Evolutionary conservation across 2,888 invertebrate genomes (phyloP), one percentile per base, ranked within the genome.

Genomic region (Cephus sareptanus): DNA sequence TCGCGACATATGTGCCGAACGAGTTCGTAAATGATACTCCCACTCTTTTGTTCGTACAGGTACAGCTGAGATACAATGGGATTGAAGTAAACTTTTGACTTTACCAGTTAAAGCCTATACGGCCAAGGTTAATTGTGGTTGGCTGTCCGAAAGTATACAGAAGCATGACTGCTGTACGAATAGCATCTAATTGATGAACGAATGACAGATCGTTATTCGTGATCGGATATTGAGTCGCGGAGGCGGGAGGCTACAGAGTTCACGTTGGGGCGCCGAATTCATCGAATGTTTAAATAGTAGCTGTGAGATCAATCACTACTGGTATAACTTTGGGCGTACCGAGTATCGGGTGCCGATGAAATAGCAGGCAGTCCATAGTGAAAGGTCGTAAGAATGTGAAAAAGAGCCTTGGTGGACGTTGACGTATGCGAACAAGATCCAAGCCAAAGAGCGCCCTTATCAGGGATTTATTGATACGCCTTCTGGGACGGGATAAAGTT

Each of bases 341-440:
- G 31, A 31, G 33, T 71, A 31, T 34, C 71, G 71, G 71, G 33
- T 31, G 71, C 31, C 33, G 71, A 71, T 33, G 33, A 34, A 71
- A 71, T 34, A 34, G 31, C 71, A 34, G 33, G 71, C 71, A 34
- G 34, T 71, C 31, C 71, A 31, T 11, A 34, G 71, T 71, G 71
- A 71, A 71, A 71, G 71, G 71, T 31, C 69, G 23, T 68, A 69
- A 74, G 74, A 77, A 69, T 69, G 35, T 34, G 70, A 74, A 76
- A 76, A 37, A 71, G 76, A 74, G 56, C 76, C 70, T 69, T 33
- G 31, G 74, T 37, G 40, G 77, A 77, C 77, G 37, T 82, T 82
- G 82, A 82, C 76, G 77, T 79, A 82, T 81, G 81, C 74, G 70
- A 73, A 79, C 76, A 74, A 69, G 73, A 70, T 40, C 76, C 73